Conservation (phyloP, 2,113 vertebrate species). For the Pholis gunnellus region DNA sequence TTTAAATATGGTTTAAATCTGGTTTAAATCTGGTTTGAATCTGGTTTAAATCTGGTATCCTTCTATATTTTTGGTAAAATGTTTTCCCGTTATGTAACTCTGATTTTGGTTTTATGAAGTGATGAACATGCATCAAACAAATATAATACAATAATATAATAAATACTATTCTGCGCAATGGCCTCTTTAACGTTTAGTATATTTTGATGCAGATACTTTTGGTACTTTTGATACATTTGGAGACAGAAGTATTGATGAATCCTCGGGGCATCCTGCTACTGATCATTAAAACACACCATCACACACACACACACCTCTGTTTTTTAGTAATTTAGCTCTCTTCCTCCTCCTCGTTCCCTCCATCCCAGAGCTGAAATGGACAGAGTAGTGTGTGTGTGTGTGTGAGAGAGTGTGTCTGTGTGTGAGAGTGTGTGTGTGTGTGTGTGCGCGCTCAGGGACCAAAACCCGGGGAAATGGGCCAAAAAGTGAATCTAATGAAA, state of each 20-base stretch:
- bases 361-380: conserved; percentile 51
- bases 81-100: neutral
- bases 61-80: neutral
- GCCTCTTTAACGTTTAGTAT: neutral
- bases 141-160: too few relatives aligned
- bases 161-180: too few relatives aligned
- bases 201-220: too few relatives aligned
- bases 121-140: too few relatives aligned
- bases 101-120: too few relatives aligned
- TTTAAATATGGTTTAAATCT: too few relatives aligned
- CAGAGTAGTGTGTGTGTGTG: conserved; percentile 30
- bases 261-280: conserved; percentile 16
- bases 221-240: conserved; percentile 3
- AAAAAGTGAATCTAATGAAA: conserved; percentile 84
- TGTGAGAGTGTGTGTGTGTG: conserved; percentile 23
- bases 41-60: neutral
- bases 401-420: conserved; percentile 28
- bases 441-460: conserved; percentile 67
- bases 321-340: conserved; percentile 19
- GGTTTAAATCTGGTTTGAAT: too few relatives aligned
- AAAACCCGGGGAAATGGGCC: conserved; percentile 80
- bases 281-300: conserved; percentile 35
- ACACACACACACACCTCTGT: conserved; percentile 28
- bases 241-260: conserved; percentile 42
- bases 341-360: conserved; percentile 34